These are phyloP conservation scores for Eumacrocentrus americanus DNA, from an alignment of 2,888 invertebrate genomes.

Conservation along the genomic window DNA sequence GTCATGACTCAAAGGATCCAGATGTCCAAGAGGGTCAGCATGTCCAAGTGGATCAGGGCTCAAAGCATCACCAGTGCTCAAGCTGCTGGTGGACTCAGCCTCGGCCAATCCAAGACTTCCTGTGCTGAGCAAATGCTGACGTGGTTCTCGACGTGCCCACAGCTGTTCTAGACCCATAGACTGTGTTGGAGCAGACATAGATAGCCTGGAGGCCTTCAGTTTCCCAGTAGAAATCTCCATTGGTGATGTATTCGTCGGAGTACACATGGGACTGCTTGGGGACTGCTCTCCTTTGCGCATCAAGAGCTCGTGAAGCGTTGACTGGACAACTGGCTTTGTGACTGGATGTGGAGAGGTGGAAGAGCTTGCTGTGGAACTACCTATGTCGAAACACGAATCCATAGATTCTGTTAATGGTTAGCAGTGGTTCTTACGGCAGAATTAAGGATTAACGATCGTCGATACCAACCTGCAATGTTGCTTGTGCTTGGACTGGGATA, in stretches of 20 bases:
- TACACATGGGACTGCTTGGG: conserved; percentile 50
- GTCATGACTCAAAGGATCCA: conserved; percentile 73
- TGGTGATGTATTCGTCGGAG: conserved; percentile 37
- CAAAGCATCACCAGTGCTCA: conserved; percentile 81
- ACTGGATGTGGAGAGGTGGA: conserved; percentile 58
- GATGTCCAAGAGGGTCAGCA: conserved; percentile 47
- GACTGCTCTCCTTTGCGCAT: conserved; percentile 69
- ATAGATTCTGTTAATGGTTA: conserved; percentile 19
- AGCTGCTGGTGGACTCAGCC: conserved; percentile 82
- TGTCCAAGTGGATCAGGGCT: conserved; percentile 76
- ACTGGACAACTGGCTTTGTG: conserved; percentile 52
- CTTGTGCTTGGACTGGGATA: conserved; percentile 58
- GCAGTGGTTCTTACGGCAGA: not conserved
- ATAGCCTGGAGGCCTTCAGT: conserved; percentile 71
- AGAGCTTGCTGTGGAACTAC: conserved; percentile 58
- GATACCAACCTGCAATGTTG: conserved; percentile 51
- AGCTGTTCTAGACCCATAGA: conserved; percentile 77
- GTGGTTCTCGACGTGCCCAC: conserved; percentile 86
- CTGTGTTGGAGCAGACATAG: conserved; percentile 87
- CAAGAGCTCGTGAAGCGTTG: conserved; percentile 71
- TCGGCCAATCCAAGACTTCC: conserved; percentile 75
- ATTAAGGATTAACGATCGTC: not conserved
- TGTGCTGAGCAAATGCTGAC: conserved; percentile 84
- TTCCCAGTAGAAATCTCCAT: conserved; percentile 50
- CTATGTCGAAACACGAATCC: conserved; percentile 38